Base-by-base conservation (phyloP, 2,888 invertebrate species). In the Caenorhabditis sp. region DNA sequence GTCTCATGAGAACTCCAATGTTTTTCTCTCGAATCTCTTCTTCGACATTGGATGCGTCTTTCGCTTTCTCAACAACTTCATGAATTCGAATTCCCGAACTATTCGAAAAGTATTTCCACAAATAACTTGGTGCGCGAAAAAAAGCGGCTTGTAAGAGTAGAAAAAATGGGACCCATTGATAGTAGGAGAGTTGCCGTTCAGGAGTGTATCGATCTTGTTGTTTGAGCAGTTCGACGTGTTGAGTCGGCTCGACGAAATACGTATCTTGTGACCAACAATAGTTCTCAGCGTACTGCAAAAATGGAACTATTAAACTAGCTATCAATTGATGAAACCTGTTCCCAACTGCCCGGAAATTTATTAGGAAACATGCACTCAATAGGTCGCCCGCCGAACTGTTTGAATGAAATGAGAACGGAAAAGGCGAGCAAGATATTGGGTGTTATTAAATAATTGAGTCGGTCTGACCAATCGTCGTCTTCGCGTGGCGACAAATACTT, bases 321-420 rank as follows among this genome's bases (percentile, higher is more conserved):
- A n/a, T n/a, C n/a, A n/a, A n/a, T n/a, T n/a, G n/a, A n/a, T n/a
- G n/a, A 54, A 51, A 83, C 86, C 81, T 86, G 84, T 62, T 87
- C 86, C 87, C 85, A 85, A 58, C 79, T 78, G 31, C 84, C 81
- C 8, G 86, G 84, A 71, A 87, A 87, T 66, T 86, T 85, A 63
- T 82, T 82, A 10, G 87, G 87, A 59, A 87, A 83, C 82, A 87
- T 85, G 81, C 86, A 87, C 65, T 86, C 86, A 60, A 86, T 78
- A 6, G 86, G 86, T 43, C 82, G 68, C 17, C 78, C 82, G 1
- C 79, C 78, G 61, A 83, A 79, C 64, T 82, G 82, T 72, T 81
- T 81, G 73, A 83, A 85, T 36, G 80, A 80, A 66, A 86, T 86
- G 57, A 86, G 74, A 10, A 86, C 83, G 23, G 84, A 83, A 66